Evolutionary conservation across 2,797 vertebrate genomes (phyloP).

Genomic region (Arnoldichthys spilopterus): DNA sequence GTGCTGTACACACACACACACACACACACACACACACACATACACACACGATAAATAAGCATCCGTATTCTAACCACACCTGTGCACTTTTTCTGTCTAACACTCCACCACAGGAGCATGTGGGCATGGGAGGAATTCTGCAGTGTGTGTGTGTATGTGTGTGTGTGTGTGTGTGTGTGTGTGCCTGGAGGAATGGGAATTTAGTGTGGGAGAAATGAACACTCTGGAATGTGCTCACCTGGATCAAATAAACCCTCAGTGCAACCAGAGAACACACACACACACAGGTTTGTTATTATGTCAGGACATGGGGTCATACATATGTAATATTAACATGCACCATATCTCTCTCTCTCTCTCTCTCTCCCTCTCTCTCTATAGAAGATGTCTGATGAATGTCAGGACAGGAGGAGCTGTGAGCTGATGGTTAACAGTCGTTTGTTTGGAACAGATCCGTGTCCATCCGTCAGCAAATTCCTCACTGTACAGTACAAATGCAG

Average conservation of each 20-base stretch:
- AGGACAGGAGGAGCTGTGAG: slow-evolving; percentile 89
- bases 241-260: slow-evolving; percentile 10
- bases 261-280: slow-evolving; percentile 16
- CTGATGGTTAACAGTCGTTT: slow-evolving; percentile 88
- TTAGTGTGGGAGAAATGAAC: slow-evolving; percentile 21
- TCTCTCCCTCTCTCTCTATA: slow-evolving; percentile 66
- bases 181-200: slow-evolving; percentile 8
- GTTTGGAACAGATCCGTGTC: slow-evolving; percentile 88
- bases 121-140: background rate
- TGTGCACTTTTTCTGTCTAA: slow-evolving; percentile 3
- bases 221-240: slow-evolving; percentile 44
- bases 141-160: slow-evolving; percentile 16
- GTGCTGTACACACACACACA: slow-evolving; percentile 44
- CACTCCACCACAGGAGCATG: slow-evolving; percentile 27
- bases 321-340: slow-evolving; percentile 33
- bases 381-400: slow-evolving; percentile 93
- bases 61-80: slow-evolving; percentile 40
- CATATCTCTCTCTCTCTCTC: slow-evolving; percentile 22
- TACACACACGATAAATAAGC: slow-evolving; percentile 12
- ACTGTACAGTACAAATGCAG: slow-evolving; percentile 91
- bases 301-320: background rate
- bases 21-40: slow-evolving; percentile 14
- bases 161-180: slow-evolving; percentile 12
- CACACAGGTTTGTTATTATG: background rate
- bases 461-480: slow-evolving; percentile 87